Evolutionary conservation across 2,888 invertebrate species (phyloP).

Genomic region (Machimus rusticus): DNA sequence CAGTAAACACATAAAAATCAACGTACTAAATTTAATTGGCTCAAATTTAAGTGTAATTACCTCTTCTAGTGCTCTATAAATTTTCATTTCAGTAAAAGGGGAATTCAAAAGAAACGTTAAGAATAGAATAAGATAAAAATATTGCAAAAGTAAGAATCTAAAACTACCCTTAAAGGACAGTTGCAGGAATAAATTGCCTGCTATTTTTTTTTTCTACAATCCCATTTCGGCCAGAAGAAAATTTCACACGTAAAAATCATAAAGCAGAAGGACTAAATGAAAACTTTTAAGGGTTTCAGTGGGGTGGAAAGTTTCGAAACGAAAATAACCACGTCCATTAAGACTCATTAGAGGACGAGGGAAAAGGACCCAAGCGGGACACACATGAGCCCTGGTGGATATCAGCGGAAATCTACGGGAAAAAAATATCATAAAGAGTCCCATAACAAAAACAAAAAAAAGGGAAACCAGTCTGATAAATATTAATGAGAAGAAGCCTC

Average conservation of each 20-base stretch:
- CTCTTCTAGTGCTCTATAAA: not conserved
- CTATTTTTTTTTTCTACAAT: not conserved
- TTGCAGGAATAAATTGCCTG: not conserved
- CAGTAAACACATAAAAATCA: too few relatives aligned
- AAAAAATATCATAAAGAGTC: not conserved
- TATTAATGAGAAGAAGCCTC: conserved; percentile 2
- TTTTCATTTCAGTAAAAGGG: not conserved
- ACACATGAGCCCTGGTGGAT: not conserved
- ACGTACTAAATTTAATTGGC: too few relatives aligned
- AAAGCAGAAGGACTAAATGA: conserved; percentile 1
- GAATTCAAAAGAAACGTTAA: not conserved
- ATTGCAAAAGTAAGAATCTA: not conserved
- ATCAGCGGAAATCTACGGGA: conserved; percentile 15
- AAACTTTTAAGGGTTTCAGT: conserved; percentile 18
- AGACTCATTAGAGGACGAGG: conserved; percentile 4
- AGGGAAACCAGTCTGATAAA: not conserved
- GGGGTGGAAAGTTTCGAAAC: not conserved
- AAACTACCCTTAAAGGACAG: not conserved
- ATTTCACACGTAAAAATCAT: not conserved
- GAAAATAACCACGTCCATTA: conserved; percentile 9
- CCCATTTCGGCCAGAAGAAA: not conserved
- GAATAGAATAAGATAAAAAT: not conserved
- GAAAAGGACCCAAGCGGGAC: not conserved
- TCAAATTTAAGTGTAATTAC: too few relatives aligned
- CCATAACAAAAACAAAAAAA: not conserved